These are phyloP conservation scores for Acropora yongei DNA, from an alignment of 64 coral and sea anemone species.

Conservation along the genomic window DNA sequence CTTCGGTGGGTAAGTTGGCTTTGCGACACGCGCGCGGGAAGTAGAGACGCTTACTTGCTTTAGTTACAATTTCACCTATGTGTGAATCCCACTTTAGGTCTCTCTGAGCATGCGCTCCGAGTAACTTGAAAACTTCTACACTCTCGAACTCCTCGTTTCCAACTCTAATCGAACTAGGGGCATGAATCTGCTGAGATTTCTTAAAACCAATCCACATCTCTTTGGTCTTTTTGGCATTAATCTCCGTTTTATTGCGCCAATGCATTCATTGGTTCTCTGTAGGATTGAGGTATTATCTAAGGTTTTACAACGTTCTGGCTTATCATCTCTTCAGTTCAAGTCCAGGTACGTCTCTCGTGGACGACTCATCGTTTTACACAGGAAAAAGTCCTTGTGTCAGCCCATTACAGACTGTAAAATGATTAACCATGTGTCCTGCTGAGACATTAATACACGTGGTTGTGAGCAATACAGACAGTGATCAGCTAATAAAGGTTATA, in stretches of 20 bases:
- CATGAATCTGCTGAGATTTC: background rate
- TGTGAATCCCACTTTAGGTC: background rate
- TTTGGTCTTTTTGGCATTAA: background rate
- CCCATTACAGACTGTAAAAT: no score
- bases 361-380: no score
- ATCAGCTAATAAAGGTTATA: no score
- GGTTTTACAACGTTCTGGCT: no score
- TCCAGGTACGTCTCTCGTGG: no score
- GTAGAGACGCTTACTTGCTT: background rate
- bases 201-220: background rate
- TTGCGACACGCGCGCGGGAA: background rate
- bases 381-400: no score
- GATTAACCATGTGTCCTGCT: no score
- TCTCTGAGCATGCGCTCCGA: background rate
- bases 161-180: background rate
- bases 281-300: no score
- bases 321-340: no score
- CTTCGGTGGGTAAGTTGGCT: background rate
- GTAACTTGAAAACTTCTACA: background rate
- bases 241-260: background rate
- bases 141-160: background rate
- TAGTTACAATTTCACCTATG: background rate
- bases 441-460: no score
- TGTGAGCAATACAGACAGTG: no score
- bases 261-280: no score